phyloP scores from a whole-genome alignment of 2,113 vertebrate species.

The Neolamprologus cancellatus region DNA sequence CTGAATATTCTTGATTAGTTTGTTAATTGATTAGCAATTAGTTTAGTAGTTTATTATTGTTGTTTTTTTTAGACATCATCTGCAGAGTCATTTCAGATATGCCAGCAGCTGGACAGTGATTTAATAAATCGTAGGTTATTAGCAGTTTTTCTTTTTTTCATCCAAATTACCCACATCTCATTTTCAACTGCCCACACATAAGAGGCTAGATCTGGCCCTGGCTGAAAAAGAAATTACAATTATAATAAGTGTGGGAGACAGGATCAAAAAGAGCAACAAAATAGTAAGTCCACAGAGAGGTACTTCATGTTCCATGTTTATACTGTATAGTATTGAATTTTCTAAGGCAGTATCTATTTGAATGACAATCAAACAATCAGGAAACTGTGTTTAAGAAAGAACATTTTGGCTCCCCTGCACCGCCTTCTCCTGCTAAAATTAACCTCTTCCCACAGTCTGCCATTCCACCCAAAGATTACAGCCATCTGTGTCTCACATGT shows the following conservation, averaged over 20 bases:
- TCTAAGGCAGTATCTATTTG: not conserved
- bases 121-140: not conserved
- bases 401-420: not conserved
- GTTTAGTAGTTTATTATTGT: not conserved
- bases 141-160: not conserved
- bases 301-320: not conserved
- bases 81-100: not conserved
- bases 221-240: not conserved
- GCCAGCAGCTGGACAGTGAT: not conserved
- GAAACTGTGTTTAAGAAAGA: not conserved
- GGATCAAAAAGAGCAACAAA: not conserved
- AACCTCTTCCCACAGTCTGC: not conserved
- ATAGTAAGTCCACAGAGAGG: not conserved
- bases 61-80: not conserved
- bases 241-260: not conserved
- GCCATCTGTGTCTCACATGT: slow-evolving; percentile 38
- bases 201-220: not conserved
- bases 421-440: not conserved
- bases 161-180: not conserved
- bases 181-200: not conserved
- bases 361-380: not conserved
- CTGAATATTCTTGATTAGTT: not conserved
- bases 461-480: not conserved
- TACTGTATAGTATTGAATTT: not conserved
- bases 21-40: not conserved